phyloP scores from a whole-genome alignment of 2,888 invertebrate genomes.

The Hymenopus coronatus region DNA sequence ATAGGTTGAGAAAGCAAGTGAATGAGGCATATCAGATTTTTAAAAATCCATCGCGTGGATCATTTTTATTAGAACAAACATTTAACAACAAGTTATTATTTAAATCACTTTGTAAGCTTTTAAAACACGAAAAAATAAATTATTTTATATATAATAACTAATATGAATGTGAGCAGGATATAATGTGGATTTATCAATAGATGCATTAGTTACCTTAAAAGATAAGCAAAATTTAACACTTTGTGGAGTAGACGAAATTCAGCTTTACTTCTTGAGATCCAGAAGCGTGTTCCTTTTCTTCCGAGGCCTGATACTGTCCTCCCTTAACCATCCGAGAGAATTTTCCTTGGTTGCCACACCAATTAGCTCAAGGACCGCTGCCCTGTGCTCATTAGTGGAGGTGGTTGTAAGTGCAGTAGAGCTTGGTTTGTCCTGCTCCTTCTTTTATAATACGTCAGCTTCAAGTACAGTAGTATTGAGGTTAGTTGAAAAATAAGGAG shows the following conservation, averaged over 20 bases:
- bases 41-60: too few species aligned
- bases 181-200: too few species aligned
- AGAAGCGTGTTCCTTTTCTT: background rate
- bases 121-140: too few species aligned
- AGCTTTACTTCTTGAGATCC: background rate
- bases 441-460: background rate
- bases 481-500: background rate
- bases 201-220: too few species aligned
- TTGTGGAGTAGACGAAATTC: background rate
- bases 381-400: slow-evolving; percentile 20
- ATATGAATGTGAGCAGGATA: too few species aligned
- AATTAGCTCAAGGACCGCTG: slow-evolving; percentile 13
- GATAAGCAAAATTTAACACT: too few species aligned
- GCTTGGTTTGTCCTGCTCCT: background rate
- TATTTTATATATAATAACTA: too few species aligned
- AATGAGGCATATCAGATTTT: too few species aligned
- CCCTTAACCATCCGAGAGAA: background rate
- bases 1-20: too few species aligned
- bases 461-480: background rate
- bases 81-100: too few species aligned
- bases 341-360: slow-evolving; percentile 25
- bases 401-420: background rate
- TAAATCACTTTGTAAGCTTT: too few species aligned
- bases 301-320: background rate
- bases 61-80: too few species aligned